Conservation (phyloP, 53 echinoderm and acorn worm species). For the Hippasteria phrygiana region DNA sequence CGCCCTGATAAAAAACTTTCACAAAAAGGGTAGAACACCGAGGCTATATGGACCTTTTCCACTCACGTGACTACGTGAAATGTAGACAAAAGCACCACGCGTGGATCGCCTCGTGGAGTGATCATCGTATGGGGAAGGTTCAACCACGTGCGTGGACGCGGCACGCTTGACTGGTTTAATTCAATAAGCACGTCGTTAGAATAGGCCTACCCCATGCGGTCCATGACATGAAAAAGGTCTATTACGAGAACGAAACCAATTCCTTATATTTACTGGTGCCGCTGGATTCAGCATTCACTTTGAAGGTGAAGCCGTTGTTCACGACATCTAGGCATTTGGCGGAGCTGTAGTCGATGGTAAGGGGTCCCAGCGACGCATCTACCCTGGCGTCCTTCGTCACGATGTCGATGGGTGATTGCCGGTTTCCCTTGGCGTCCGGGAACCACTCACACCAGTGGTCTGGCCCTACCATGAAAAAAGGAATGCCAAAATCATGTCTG, state of each 20-base stretch:
- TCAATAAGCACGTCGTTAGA: no score
- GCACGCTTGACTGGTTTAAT: no score
- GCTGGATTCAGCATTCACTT: constrained; percentile 65
- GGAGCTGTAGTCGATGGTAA: constrained; percentile 77
- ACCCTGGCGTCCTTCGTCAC: constrained; percentile 64
- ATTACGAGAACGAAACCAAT: background rate
- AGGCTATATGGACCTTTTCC: no score
- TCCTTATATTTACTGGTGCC: constrained; percentile 76
- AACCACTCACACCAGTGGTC: constrained; percentile 73
- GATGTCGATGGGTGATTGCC: constrained; percentile 91
- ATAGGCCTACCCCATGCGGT: background rate
- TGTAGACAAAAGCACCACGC: no score
- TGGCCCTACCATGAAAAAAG: constrained; percentile 60
- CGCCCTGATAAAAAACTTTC: no score
- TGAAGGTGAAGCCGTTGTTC: constrained; percentile 88
- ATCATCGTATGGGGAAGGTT: no score
- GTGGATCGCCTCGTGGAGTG: no score
- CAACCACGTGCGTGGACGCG: no score
- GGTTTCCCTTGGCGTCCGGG: constrained; percentile 74
- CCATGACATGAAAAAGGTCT: background rate
- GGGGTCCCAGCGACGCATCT: constrained; percentile 53
- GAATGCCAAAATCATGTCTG: no score
- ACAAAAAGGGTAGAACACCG: no score
- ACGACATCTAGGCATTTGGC: constrained; percentile 54
- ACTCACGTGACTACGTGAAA: no score